Evolutionary conservation across 2,888 invertebrate genomes (phyloP).

Genomic region (Polylopha cassiicola): DNA sequence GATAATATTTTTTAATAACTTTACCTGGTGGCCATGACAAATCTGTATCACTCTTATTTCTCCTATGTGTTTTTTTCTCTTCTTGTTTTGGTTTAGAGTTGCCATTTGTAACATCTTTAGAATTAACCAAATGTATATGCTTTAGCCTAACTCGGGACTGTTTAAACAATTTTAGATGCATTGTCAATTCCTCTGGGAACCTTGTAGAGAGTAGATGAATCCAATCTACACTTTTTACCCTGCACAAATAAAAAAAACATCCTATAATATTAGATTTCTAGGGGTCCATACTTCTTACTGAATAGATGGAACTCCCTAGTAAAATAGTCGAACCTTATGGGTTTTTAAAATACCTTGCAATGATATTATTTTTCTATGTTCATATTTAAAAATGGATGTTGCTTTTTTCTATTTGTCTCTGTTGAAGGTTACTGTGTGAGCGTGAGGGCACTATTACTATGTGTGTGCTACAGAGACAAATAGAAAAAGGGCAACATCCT

Average conservation of each 20-base stretch:
- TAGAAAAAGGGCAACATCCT: not conserved
- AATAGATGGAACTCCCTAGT: no score
- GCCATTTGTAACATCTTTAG: slow-evolving; percentile 62
- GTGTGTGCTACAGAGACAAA: not conserved
- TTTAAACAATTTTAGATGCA: slow-evolving; percentile 90
- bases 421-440: no score
- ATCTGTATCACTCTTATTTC: slow-evolving; percentile 86
- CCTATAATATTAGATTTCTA: no score
- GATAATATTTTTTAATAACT: slow-evolving; percentile 4
- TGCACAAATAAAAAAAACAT: slow-evolving; percentile 27
- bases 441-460: no score
- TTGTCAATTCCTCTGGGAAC: slow-evolving; percentile 93
- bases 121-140: slow-evolving; percentile 61
- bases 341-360: not conserved
- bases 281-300: no score
- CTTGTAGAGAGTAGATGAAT: slow-evolving; percentile 90
- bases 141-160: slow-evolving; percentile 81
- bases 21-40: slow-evolving; percentile 80
- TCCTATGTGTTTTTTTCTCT: slow-evolving; percentile 77
- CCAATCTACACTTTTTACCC: slow-evolving; percentile 92
- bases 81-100: slow-evolving; percentile 54
- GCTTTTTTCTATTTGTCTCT: no score
- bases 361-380: no score
- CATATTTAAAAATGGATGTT: no score
- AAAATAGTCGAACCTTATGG: no score